Evolutionary conservation across 1,140 invertebrate species (phyloP).

Genomic region (Platyscapa corneri): DNA sequence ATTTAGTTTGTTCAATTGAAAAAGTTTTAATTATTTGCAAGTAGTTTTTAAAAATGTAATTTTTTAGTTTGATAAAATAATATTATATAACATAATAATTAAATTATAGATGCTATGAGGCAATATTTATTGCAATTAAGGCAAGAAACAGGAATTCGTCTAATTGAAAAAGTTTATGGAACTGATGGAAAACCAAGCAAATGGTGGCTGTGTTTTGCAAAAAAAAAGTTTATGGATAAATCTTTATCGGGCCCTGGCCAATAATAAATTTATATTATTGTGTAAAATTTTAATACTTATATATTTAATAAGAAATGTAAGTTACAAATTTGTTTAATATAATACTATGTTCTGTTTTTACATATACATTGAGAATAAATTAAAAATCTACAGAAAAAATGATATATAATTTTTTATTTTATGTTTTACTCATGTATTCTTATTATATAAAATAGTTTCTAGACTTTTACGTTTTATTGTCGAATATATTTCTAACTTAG

Average conservation of each 20-base stretch:
- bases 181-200: constrained; percentile 97
- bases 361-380: constrained; percentile 33
- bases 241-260: constrained; percentile 90
- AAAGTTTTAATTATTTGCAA: too few species aligned
- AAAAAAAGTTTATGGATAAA: constrained; percentile 99
- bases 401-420: background rate
- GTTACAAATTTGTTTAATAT: constrained; percentile 21
- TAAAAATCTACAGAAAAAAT: constrained; percentile 19
- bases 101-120: constrained; percentile 87
- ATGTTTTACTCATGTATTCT: background rate
- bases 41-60: background rate
- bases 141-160: constrained; percentile 93
- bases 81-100: constrained; percentile 30
- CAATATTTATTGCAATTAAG: constrained; percentile 95
- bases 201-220: constrained; percentile 99
- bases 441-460: background rate
- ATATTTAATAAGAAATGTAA: constrained; percentile 39
- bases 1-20: too few species aligned
- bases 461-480: background rate
- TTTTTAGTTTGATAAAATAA: background rate
- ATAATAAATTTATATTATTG: constrained; percentile 69
- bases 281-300: constrained; percentile 31
- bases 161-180: constrained; percentile 87
- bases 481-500: background rate
- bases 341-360: constrained; percentile 36